Conservation (phyloP, 1,140 invertebrate species). For the Teleogryllus occipitalis region DNA sequence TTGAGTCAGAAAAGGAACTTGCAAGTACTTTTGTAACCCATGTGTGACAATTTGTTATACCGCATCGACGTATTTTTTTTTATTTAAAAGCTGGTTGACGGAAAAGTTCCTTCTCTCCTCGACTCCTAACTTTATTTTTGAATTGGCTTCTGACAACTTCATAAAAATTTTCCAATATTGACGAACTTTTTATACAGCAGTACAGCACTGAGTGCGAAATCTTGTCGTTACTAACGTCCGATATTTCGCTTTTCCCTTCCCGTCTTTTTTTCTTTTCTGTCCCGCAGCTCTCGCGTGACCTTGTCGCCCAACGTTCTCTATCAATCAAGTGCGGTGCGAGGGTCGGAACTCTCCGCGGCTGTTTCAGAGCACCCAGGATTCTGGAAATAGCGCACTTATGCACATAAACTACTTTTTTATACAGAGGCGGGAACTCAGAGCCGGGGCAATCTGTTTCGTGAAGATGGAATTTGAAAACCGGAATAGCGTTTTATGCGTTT, state of each 20-base stretch:
- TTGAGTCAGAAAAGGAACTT: neutral
- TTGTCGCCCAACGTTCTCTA: neutral
- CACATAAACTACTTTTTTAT: neutral
- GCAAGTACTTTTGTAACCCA: neutral
- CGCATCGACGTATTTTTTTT: neutral
- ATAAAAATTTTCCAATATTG: neutral
- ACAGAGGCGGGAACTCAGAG: neutral
- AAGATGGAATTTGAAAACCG: neutral
- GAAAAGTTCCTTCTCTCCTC: neutral
- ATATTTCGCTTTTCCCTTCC: neutral
- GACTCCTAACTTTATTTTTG: neutral
- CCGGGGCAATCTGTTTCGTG: neutral
- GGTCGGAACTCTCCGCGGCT: neutral
- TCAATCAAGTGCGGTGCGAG: neutral
- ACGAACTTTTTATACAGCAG: neutral
- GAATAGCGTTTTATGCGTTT: neutral
- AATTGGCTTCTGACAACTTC: neutral
- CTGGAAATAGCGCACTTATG: neutral
- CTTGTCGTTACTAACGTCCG: constrained; percentile 3
- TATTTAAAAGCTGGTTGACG: neutral
- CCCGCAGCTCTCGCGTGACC: neutral
- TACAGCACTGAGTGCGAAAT: neutral
- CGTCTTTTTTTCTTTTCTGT: neutral
- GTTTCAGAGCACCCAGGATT: neutral
- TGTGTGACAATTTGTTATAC: neutral